These are phyloP conservation scores for Porites cylindrica DNA, from an alignment of 92 coral and sea anemone species.

Conservation along the genomic window DNA sequence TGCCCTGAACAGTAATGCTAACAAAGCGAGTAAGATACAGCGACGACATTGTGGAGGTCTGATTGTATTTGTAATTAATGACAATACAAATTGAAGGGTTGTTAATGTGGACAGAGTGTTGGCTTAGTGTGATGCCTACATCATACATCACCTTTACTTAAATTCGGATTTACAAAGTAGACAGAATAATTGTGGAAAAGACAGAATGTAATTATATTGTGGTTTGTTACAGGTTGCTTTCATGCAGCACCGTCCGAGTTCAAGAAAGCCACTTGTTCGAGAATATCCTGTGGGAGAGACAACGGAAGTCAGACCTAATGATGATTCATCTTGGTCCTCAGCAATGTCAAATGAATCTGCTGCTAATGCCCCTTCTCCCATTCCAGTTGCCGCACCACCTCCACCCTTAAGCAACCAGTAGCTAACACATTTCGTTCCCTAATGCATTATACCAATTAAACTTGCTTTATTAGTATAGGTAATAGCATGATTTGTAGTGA, in stretches of 20 bases:
- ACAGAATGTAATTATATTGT: not conserved
- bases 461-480: not conserved
- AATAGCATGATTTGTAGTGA: no score
- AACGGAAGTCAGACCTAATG: conserved; percentile 85
- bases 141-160: no score
- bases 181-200: no score
- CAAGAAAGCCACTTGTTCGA: conserved; percentile 84
- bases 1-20: no score
- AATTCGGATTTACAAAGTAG: no score
- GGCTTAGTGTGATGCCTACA: no score
- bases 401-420: conserved; percentile 27
- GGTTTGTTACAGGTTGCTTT: conserved; percentile 74
- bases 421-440: not conserved
- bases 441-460: not conserved
- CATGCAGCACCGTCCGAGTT: conserved; percentile 73
- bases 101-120: no score
- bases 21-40: no score
- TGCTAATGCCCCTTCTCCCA: conserved; percentile 44
- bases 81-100: no score
- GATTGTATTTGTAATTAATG: no score
- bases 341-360: conserved; percentile 53
- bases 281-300: conserved; percentile 90
- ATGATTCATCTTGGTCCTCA: conserved; percentile 90
- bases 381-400: conserved; percentile 60
- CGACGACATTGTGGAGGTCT: no score